Evolutionary conservation across 2,797 vertebrate genomes (phyloP).

Genomic region (Siniperca obscura): DNA sequence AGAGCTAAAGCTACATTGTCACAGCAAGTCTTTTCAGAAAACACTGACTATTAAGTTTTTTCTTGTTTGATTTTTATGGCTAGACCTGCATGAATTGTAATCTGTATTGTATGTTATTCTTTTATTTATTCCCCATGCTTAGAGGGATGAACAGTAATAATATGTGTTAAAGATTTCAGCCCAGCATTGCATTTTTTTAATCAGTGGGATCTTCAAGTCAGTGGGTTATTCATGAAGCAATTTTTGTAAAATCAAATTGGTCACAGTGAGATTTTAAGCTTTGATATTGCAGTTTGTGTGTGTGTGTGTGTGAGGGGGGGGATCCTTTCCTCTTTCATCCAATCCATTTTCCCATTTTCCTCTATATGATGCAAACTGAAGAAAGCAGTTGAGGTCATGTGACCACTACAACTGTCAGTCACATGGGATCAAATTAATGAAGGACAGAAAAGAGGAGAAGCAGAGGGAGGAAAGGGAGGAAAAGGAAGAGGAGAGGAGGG

Average conservation of each 20-base stretch:
- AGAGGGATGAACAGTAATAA: not conserved
- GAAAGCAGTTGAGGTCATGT: slow-evolving; percentile 5
- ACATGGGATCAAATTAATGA: slow-evolving; percentile 14
- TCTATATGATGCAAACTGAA: slow-evolving; percentile 3
- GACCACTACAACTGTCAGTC: not conserved
- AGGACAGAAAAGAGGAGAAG: not conserved
- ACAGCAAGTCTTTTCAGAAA: not conserved
- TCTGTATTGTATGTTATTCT: not conserved
- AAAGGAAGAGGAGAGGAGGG: not conserved
- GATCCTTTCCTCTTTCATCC: not conserved
- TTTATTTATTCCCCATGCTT: not conserved
- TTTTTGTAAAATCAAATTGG: not conserved
- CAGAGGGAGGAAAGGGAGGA: not conserved
- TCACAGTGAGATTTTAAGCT: not conserved
- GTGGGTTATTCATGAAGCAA: slow-evolving; percentile 6
- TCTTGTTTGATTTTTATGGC: not conserved
- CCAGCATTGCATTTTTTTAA: not conserved
- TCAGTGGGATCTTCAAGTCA: slow-evolving; percentile 4
- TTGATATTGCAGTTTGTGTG: no score
- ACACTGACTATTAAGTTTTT: not conserved
- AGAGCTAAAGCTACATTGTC: not conserved
- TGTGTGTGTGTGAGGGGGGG: not conserved
- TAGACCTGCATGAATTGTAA: not conserved
- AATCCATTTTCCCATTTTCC: not conserved
- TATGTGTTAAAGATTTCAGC: not conserved